phyloP scores from a whole-genome alignment of 2,888 invertebrate genomes.

The Alloscopus bannaensis region DNA sequence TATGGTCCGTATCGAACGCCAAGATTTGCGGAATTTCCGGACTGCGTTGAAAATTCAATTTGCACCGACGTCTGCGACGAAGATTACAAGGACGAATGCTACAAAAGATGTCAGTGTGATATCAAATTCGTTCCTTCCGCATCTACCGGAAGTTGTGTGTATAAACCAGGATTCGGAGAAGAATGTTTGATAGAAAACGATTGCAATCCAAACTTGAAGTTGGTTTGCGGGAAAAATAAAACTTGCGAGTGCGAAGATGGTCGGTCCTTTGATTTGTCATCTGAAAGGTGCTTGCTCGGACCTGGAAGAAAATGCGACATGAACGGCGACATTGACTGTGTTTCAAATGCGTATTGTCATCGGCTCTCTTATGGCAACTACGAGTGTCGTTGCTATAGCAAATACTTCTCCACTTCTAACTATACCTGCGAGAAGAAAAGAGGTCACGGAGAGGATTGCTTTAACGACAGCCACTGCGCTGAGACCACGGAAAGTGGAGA shows the following conservation, averaged over 20 bases:
- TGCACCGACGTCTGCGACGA: background rate
- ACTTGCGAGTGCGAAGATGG: background rate
- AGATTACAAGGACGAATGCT: no score
- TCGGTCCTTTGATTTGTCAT: background rate
- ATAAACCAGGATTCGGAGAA: background rate
- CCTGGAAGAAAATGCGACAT: background rate
- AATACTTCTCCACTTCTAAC: background rate
- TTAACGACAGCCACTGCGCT: background rate
- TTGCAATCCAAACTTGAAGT: background rate
- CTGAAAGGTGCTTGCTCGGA: background rate
- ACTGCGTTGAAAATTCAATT: constrained; percentile 1
- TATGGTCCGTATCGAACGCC: no score
- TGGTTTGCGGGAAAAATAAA: background rate
- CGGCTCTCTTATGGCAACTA: background rate
- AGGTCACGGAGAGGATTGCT: background rate
- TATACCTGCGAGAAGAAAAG: constrained; percentile 6
- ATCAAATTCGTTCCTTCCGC: background rate
- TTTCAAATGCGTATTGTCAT: background rate
- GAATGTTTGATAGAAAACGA: background rate
- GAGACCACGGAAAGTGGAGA: background rate
- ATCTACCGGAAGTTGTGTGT: constrained; percentile 26
- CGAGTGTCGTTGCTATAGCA: background rate
- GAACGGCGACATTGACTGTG: background rate
- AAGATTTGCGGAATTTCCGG: no score
- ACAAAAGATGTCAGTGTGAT: background rate